phyloP scores from a whole-genome alignment of 2,797 vertebrate genomes.

The Sebastes vulpes region DNA sequence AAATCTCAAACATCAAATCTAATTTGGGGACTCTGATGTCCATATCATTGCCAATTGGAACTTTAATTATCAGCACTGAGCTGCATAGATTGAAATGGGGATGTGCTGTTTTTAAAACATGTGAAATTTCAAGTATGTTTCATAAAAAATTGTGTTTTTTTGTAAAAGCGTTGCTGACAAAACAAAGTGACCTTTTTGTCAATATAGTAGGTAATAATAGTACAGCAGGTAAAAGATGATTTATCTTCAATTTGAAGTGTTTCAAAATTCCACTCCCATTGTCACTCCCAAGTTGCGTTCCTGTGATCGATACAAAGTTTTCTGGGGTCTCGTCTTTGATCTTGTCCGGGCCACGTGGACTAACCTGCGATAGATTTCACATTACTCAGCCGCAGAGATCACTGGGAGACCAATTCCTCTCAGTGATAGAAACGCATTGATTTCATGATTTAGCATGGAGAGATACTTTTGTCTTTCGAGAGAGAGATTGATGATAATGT shows the following conservation, averaged over 20 bases:
- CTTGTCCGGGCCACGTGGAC: constrained; percentile 62
- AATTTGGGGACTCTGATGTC: neutral
- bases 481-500: constrained; percentile 79
- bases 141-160: neutral
- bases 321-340: constrained; percentile 74
- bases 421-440: constrained; percentile 74
- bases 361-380: constrained; percentile 80
- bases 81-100: neutral
- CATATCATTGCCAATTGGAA: neutral
- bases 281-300: constrained; percentile 13
- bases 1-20: constrained; percentile 3
- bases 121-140: neutral
- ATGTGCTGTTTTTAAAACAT: neutral
- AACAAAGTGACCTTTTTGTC: neutral
- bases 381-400: constrained; percentile 77
- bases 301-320: constrained; percentile 72
- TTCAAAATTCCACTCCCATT: constrained; percentile 41
- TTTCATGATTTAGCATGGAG: constrained; percentile 73
- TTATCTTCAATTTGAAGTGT: constrained; percentile 10
- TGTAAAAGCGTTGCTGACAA: neutral
- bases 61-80: neutral
- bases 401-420: constrained; percentile 68
- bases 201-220: neutral
- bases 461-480: constrained; percentile 76
- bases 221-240: neutral